Evolutionary conservation across 2,113 vertebrate species (phyloP), one percentile per base, ranked within the genome.

Genomic region (Planiliza haematocheilus): DNA sequence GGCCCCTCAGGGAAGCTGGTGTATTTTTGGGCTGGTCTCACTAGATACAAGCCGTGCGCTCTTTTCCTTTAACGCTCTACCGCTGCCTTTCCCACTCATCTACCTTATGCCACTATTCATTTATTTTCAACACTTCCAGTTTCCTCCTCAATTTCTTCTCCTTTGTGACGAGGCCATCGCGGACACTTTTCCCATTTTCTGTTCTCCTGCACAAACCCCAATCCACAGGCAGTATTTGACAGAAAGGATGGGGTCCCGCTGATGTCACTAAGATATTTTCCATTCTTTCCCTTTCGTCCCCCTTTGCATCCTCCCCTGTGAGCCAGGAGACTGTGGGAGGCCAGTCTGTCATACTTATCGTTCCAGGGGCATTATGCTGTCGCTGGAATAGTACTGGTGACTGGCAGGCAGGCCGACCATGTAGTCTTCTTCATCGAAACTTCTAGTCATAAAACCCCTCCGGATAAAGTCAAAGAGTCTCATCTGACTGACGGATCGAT

Each of bases 21-120:
- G 74, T 91, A 92, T 91, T 91, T 92, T 88, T 84, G 85, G 79
- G 83, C 72, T 74, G 72, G 86, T 89, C 86, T 89, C 89, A 67
- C 70, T 82, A 51, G 84, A 83, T 63, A 85, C 67, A 76, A 84
- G 62, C 60, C 80, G 80, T 74, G 86, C 39, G 8, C 66, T 80
- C 59, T 52, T 18, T 80, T 79, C 68, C 74, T 83, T 85, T 56
- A 49, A 43, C 61, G 36, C 79, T 74, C 12, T 20, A 24, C 30
- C 18, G 13, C 62, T 67, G 67, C 42, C 52, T 70, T 82, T 74
- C 45, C 41, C 71, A 77, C 64, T 64, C 61, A 63, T 71, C 62
- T 66, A 68, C 68, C 61, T 52, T 68, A 70, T 71, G 64, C 24
- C 75, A 50, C 57, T 37, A 20, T 70, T 49, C 43, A 50, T 83